phyloP scores from a whole-genome alignment of 2,888 invertebrate species.

The Idaea dimidiata region DNA sequence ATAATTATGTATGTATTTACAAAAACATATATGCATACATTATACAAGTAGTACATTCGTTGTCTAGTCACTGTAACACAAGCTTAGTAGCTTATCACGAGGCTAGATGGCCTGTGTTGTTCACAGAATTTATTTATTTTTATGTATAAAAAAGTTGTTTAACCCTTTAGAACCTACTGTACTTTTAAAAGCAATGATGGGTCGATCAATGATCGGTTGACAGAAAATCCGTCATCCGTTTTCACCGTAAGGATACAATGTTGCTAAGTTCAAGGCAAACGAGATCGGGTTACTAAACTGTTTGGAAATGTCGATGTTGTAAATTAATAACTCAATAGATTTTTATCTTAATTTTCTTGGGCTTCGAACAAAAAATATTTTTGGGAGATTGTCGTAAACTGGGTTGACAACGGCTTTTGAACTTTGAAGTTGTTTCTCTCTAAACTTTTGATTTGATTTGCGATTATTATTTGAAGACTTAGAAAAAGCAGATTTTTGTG shows the following conservation, averaged over 20 bases:
- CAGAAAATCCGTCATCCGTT: background rate
- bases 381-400: background rate
- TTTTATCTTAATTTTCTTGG: background rate
- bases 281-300: conserved; percentile 37
- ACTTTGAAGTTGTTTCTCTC: background rate
- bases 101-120: too few species aligned
- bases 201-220: background rate
- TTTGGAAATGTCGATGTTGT: conserved; percentile 10
- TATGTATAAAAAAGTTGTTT: too few species aligned
- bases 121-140: too few species aligned
- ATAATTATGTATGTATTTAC: too few species aligned
- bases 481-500: too few species aligned
- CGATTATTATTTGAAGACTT: background rate
- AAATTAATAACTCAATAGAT: background rate
- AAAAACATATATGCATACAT: too few species aligned
- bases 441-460: background rate
- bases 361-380: background rate
- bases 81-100: too few species aligned
- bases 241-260: conserved; percentile 42
- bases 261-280: conserved; percentile 49
- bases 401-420: background rate
- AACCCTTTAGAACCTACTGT: too few species aligned
- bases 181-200: too few species aligned
- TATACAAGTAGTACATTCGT: too few species aligned
- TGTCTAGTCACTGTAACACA: too few species aligned